Evolutionary conservation across 2,113 vertebrate genomes (phyloP), one percentile per base, ranked within the genome.

Genomic region (Alexandromys fortis): DNA sequence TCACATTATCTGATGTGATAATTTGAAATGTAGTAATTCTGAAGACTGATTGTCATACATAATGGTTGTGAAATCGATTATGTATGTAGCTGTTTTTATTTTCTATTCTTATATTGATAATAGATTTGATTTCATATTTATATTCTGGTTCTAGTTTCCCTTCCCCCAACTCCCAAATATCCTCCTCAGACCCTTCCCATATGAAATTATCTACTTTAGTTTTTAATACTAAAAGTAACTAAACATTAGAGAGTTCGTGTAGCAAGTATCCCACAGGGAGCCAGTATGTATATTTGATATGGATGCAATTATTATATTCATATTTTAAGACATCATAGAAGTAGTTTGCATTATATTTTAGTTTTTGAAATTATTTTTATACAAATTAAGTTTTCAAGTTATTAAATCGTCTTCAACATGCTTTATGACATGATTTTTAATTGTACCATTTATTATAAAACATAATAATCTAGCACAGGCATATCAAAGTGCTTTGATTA

Each of bases 401-500:
- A 67, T 61, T 68, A 91, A 65, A 70, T 49, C 0, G 58, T 45
- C 1, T 94, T 86, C 68, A 1, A 35, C 35, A 6, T 75, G 21
- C 81, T 92, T 96, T 68, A 26, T 94, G n/a, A 65, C 7, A 85
- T 58, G 2, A 52, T 79, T 5, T 91, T 38, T 7, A 49, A 90
- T 77, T 47, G 1, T 93, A 22, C 47, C 28, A 67, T 33, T 49
- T 90, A 33, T 22, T 86, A 4, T 77, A 19, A 86, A 52, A 76
- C 58, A 91, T 49, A 85, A 76, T 63, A 95, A 13, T 81, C 10
- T 91, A 52, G 4, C 63, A 92, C 33, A 33, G 72, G 91, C 13
- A 58, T 33, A 81, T 28, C 75, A 7, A 4, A 81, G 90, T 97
- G 14, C 86, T 97, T 24, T 72, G 33, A 45, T 93, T 94, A 1